Conservation (phyloP, 2,888 invertebrate species). For the Notodonta ziczac region DNA sequence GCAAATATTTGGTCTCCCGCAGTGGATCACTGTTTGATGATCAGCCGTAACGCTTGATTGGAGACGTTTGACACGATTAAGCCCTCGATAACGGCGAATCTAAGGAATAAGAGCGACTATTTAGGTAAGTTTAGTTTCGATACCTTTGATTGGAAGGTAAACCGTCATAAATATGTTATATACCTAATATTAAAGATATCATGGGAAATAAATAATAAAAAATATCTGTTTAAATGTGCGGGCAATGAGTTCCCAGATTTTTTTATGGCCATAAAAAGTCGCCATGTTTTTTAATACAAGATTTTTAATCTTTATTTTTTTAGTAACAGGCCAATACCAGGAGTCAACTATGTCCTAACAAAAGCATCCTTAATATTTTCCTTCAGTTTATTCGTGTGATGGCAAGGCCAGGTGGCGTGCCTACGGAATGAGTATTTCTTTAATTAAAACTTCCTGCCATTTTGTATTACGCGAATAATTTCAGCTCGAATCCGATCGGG, state of each 20-base stretch:
- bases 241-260: no score
- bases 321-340: no score
- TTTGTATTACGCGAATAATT: constrained; percentile 31
- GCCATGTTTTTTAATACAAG: no score
- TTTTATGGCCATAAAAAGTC: no score
- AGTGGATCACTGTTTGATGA: constrained; percentile 1
- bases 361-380: constrained; percentile 32
- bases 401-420: constrained; percentile 31
- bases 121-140: no score
- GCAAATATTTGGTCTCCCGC: constrained; percentile 1
- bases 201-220: no score
- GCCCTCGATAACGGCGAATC: neutral
- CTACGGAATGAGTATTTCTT: constrained; percentile 27
- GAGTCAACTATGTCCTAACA: constrained; percentile 24
- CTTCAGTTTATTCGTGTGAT: constrained; percentile 23
- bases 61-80: neutral
- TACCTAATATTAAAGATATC: no score
- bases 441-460: constrained; percentile 38
- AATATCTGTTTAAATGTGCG: no score
- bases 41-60: constrained; percentile 1
- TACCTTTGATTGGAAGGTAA: no score
- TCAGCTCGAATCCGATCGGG: constrained; percentile 13
- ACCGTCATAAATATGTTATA: no score
- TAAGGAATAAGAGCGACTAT: no score
- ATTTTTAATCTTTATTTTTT: no score